These are phyloP conservation scores for Aldabrachelys gigantea DNA, from an alignment of 2,113 vertebrate species.

Conservation along the genomic window DNA sequence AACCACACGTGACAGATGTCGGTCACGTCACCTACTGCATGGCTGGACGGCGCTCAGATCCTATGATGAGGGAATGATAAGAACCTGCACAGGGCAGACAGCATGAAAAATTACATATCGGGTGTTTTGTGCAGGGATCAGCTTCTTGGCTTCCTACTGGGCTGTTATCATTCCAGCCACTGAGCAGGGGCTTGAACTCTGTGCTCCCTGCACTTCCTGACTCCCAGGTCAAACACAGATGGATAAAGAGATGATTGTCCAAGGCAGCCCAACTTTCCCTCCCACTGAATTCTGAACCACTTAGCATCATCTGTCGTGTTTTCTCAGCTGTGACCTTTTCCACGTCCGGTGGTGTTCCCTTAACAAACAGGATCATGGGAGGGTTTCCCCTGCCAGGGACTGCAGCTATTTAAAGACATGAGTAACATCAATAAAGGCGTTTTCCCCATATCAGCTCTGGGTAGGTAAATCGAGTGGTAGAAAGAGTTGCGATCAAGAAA, in stretches of 20 bases:
- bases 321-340: constrained; percentile 37
- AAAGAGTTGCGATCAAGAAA: background rate
- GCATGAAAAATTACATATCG: background rate
- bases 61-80: background rate
- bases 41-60: background rate
- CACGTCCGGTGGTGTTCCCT: background rate
- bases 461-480: background rate
- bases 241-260: background rate
- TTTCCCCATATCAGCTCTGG: background rate
- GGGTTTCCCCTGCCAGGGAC: fast-evolving
- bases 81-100: background rate
- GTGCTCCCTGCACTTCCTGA: background rate
- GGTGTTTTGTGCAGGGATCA: background rate
- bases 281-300: background rate
- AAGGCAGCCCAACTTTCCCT: background rate
- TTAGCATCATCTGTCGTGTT: background rate
- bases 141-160: fast-evolving
- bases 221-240: background rate
- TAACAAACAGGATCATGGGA: background rate
- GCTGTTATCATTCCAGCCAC: background rate
- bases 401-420: background rate
- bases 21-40: background rate
- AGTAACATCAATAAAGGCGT: background rate
- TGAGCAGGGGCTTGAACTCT: background rate
- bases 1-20: fast-evolving